Conservation (phyloP, 2,113 vertebrate genomes). For the Ictalurus furcatus region DNA sequence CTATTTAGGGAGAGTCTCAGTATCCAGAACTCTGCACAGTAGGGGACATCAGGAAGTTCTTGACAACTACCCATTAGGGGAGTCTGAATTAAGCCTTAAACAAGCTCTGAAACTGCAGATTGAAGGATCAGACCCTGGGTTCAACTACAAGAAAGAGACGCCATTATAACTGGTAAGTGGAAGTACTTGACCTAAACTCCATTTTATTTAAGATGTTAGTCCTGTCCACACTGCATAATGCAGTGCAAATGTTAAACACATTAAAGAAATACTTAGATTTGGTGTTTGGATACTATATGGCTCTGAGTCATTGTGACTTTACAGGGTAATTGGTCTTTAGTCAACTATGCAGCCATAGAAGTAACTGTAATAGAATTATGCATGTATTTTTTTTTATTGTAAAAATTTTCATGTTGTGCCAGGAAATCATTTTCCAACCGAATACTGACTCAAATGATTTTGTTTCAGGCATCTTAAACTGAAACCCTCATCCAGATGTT, state of each 20-base stretch:
- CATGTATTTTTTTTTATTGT: constrained; percentile 18
- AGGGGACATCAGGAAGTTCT: constrained; percentile 88
- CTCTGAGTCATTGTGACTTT: not conserved
- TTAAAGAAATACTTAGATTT: not conserved
- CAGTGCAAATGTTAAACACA: constrained; percentile 11
- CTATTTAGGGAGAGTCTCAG: constrained; percentile 89
- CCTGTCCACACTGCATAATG: constrained; percentile 14
- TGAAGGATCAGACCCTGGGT: constrained; percentile 88
- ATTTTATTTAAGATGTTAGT: constrained; percentile 4
- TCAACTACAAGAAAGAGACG: constrained; percentile 98
- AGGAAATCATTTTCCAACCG: constrained; percentile 43
- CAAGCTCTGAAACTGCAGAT: constrained; percentile 98
- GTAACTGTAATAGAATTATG: constrained; percentile 48
- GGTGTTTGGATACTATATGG: not conserved
- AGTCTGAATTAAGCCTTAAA: constrained; percentile 95
- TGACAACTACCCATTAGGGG: constrained; percentile 88
- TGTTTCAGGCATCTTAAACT: constrained; percentile 70
- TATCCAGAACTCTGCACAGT: constrained; percentile 84
- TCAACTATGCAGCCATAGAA: constrained; percentile 39
- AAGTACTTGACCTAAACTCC: not conserved
- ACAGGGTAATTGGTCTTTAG: not conserved
- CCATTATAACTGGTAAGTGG: constrained; percentile 87
- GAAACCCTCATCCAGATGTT: constrained; percentile 62
- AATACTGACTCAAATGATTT: constrained; percentile 57
- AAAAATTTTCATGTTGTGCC: constrained; percentile 50